A percentile compares a stretch with the other conserved stretches of the same genome.
Conservation (phyloP, 2,113 vertebrate species). For the Corythoichthys intestinalis region DNA sequence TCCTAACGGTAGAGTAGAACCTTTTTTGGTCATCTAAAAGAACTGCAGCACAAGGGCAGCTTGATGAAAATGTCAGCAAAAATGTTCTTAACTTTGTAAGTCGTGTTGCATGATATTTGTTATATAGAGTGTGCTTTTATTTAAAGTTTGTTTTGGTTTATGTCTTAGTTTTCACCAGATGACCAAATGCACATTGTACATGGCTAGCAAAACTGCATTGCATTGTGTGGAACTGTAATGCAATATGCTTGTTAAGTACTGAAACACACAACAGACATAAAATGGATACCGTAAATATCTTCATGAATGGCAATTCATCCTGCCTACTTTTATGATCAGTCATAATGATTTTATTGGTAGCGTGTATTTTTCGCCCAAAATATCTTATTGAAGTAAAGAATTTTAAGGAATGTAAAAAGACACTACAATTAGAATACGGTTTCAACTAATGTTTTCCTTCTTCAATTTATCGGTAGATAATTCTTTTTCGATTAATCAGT, state of each 20-base stretch:
- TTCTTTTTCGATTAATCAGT: too few relatives aligned
- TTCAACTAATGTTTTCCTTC: too few relatives aligned
- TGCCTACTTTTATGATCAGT: too few relatives aligned
- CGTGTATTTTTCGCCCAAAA: too few relatives aligned
- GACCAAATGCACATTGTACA: slow-evolving; percentile 66
- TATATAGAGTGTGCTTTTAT: slow-evolving; percentile 64
- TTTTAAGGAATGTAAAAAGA: too few relatives aligned
- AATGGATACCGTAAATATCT: background rate
- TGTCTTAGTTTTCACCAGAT: slow-evolving; percentile 58
- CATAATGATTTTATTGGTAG: too few relatives aligned
- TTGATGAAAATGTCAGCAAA: slow-evolving; percentile 63
- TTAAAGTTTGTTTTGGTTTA: slow-evolving; percentile 67
- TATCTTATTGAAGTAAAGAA: too few relatives aligned
- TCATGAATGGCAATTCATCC: background rate
- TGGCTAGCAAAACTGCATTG: slow-evolving; percentile 26
- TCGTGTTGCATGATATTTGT: slow-evolving; percentile 66
- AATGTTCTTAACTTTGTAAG: slow-evolving; percentile 47
- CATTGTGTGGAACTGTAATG: slow-evolving; percentile 36
- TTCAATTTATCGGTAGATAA: too few relatives aligned
- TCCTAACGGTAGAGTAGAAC: fast-evolving
- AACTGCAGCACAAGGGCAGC: slow-evolving; percentile 42
- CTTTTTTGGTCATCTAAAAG: slow-evolving; percentile 14
- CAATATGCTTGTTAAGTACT: background rate
- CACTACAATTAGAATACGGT: too few relatives aligned
- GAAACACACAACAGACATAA: background rate